phyloP scores from a whole-genome alignment of 2,113 vertebrate species.

The Python bivittatus region DNA sequence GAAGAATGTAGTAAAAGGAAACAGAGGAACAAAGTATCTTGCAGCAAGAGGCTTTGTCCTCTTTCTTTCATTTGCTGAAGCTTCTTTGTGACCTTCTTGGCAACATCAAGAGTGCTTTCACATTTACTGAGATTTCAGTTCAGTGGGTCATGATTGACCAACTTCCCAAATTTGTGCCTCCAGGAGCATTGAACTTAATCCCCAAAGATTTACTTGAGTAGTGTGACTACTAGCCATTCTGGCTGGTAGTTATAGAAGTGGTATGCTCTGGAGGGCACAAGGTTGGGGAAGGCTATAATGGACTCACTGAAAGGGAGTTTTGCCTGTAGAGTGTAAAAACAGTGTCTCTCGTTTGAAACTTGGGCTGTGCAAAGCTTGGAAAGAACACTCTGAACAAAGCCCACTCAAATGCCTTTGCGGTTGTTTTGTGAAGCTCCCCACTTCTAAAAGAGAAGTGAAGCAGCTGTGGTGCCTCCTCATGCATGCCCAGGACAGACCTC shows the following conservation, averaged over 20 bases:
- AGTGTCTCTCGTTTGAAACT: background rate
- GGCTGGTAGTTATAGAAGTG: background rate
- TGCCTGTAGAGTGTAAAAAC: background rate
- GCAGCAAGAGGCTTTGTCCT: background rate
- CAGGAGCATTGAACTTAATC: background rate
- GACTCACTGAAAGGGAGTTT: background rate
- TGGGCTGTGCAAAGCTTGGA: background rate
- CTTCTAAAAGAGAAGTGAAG: background rate
- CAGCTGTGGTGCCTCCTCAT: background rate
- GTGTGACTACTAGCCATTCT: background rate
- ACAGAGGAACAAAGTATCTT: background rate
- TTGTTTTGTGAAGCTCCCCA: background rate
- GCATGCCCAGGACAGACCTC: background rate
- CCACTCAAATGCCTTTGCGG: background rate
- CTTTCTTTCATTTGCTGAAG: background rate
- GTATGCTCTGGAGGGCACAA: background rate
- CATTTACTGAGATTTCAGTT: background rate
- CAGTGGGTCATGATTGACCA: background rate
- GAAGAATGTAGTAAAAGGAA: constrained; percentile 23
- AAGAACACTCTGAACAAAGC: background rate
- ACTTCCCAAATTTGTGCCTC: background rate
- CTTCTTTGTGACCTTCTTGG: background rate
- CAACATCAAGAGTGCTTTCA: background rate
- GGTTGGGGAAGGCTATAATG: background rate
- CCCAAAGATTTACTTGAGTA: background rate